phyloP scores from a whole-genome alignment of 2,113 vertebrate species.

The Recurvirostra avosetta region DNA sequence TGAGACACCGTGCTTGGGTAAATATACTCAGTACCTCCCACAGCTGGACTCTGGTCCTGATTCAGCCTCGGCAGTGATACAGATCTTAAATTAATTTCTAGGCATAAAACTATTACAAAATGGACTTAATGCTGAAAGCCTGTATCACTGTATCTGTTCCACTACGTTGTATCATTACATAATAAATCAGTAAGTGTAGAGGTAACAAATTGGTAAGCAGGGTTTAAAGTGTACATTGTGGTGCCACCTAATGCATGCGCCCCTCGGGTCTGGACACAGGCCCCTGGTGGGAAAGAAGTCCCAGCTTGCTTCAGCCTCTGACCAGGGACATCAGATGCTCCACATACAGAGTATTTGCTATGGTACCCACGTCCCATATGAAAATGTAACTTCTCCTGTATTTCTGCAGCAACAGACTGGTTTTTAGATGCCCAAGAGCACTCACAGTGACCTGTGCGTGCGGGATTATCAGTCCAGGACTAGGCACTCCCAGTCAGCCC shows the following conservation, averaged over 20 bases:
- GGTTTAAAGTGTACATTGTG: not conserved
- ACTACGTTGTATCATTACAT: not conserved
- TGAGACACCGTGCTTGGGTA: not conserved
- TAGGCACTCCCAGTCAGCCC: not conserved
- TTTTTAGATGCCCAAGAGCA: not conserved
- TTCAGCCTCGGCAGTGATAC: not conserved
- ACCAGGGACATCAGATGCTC: not conserved
- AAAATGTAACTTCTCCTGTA: not conserved
- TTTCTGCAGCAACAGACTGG: not conserved
- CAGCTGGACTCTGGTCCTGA: not conserved
- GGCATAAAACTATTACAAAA: not conserved
- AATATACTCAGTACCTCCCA: not conserved
- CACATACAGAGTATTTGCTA: not conserved
- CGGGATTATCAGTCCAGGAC: not conserved
- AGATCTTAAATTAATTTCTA: not conserved
- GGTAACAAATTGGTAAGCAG: not conserved
- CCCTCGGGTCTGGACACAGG: rapidly evolving
- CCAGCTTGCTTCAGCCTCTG: not conserved
- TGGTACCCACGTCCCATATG: not conserved
- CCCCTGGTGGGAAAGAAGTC: not conserved
- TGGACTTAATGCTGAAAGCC: not conserved
- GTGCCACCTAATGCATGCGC: not conserved
- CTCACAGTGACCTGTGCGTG: not conserved
- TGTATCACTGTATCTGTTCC: not conserved
- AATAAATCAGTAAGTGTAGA: not conserved